These are phyloP conservation scores for Ditylenchus dipsaci DNA, from an alignment of 1,140 invertebrate genomes.

Conservation along the genomic window DNA sequence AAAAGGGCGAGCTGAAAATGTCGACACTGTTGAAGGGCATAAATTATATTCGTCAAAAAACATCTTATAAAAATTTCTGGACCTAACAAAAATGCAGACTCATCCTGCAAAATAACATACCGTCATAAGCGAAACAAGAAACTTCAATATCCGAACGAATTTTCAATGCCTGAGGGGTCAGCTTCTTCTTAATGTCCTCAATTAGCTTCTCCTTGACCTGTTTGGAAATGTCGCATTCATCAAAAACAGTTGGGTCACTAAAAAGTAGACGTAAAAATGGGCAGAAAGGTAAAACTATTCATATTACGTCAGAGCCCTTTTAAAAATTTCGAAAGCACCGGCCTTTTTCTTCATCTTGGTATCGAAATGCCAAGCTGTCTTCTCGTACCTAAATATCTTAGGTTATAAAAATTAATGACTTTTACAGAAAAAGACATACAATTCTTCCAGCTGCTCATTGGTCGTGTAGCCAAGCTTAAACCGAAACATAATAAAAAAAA, in stretches of 20 bases:
- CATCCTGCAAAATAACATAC: conserved; percentile 60
- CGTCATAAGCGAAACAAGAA: conserved; percentile 91
- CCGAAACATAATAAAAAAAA: background rate
- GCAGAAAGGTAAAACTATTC: background rate
- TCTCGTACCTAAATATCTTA: too few species aligned
- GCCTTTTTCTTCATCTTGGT: conserved; percentile 92
- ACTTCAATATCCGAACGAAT: conserved; percentile 79
- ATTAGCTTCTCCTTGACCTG: conserved; percentile 85
- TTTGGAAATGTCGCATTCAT: conserved; percentile 90
- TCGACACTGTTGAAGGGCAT: too few species aligned
- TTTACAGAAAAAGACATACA: too few species aligned
- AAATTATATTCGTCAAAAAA: too few species aligned
- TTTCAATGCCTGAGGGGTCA: conserved; percentile 96
- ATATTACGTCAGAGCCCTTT: conserved; percentile 76
- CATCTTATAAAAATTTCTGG: too few species aligned
- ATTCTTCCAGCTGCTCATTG: too few species aligned
- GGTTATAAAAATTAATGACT: too few species aligned
- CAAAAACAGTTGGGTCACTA: conserved; percentile 84
- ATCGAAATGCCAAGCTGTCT: conserved; percentile 99
- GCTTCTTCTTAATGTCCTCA: conserved; percentile 87
- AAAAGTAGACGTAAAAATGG: conserved; percentile 17
- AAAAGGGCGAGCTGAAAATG: too few species aligned
- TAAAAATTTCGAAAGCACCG: conserved; percentile 94
- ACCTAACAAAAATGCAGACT: too few species aligned
- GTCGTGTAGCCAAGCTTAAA: too few species aligned